phyloP scores from a whole-genome alignment of 1,140 invertebrate genomes.

The Euwallacea similis region DNA sequence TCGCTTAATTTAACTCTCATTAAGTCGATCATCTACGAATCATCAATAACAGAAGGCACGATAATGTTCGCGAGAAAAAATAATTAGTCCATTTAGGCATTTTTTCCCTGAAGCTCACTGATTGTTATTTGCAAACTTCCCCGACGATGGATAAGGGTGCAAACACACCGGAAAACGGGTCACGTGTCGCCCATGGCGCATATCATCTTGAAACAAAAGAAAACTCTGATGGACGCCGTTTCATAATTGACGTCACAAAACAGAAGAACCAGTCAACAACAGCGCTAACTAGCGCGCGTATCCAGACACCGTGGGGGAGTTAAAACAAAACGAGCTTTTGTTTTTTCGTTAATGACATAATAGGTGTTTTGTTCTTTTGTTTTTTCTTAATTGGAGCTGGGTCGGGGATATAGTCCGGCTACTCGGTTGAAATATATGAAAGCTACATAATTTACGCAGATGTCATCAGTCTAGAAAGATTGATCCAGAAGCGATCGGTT shows the following conservation, averaged over 20 bases:
- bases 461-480: too few species aligned
- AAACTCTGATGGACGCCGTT: constrained; percentile 25
- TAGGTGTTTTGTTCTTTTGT: constrained; percentile 42
- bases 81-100: too few species aligned
- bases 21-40: constrained; percentile 18
- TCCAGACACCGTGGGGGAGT: constrained; percentile 36
- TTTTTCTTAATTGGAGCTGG: constrained; percentile 28
- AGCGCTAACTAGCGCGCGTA: constrained; percentile 35
- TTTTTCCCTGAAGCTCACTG: too few species aligned
- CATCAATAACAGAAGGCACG: too few species aligned
- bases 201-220: constrained; percentile 35
- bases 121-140: too few species aligned
- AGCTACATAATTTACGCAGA: too few species aligned
- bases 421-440: too few species aligned
- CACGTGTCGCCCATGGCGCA: constrained; percentile 32
- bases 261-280: constrained; percentile 35
- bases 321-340: constrained; percentile 37
- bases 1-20: constrained; percentile 13
- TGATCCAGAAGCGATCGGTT: too few species aligned
- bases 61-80: too few species aligned
- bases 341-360: constrained; percentile 40
- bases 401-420: too few species aligned
- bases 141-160: too few species aligned
- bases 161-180: background rate
- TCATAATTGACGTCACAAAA: constrained; percentile 37